Conservation (phyloP, 2,113 vertebrate genomes). For the Chaetorhynchus papuensis region DNA sequence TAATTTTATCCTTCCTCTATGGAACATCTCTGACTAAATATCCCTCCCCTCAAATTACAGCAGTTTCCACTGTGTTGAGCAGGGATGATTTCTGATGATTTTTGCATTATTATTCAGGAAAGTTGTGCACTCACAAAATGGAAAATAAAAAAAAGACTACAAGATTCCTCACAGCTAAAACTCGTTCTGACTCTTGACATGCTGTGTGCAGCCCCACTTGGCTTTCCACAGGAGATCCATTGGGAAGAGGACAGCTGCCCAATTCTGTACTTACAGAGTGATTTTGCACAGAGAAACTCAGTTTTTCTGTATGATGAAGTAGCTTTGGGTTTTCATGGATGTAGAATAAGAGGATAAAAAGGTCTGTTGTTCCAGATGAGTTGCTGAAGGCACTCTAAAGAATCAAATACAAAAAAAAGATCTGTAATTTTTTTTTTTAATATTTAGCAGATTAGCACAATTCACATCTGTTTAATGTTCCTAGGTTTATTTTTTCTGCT, state of each 20-base stretch:
- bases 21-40: background rate
- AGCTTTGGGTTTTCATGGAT: background rate
- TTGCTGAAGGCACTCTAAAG: background rate
- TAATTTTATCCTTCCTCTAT: background rate
- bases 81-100: background rate
- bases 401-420: background rate
- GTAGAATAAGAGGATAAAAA: background rate
- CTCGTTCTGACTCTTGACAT: background rate
- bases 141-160: background rate
- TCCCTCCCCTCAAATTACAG: background rate
- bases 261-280: background rate
- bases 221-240: background rate
- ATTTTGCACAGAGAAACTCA: background rate
- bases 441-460: background rate
- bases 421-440: rapidly evolving
- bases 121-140: background rate
- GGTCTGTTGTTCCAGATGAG: background rate
- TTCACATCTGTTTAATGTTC: background rate
- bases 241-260: background rate
- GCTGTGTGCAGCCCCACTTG: background rate
- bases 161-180: background rate
- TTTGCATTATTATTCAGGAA: background rate
- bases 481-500: background rate
- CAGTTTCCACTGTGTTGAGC: background rate
- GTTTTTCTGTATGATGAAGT: background rate